Conservation (phyloP, 2,888 invertebrate genomes). For the Hoplodrina ambigua region DNA sequence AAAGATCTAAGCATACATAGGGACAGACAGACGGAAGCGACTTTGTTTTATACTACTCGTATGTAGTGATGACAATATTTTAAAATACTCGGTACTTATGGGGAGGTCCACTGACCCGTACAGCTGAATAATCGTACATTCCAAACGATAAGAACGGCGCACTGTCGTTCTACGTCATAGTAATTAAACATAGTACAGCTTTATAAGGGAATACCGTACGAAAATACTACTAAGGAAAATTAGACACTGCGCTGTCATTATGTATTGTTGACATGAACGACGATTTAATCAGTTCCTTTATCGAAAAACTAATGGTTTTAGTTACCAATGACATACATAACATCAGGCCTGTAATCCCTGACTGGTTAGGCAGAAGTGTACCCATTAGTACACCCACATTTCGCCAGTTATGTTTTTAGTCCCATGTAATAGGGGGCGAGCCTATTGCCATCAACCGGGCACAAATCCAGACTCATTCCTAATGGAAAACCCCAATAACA, state of each 20-base stretch:
- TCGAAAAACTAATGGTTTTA: background rate
- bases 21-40: too few species aligned
- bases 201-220: conserved; percentile 33
- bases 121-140: background rate
- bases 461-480: too few species aligned
- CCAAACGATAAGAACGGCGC: conserved; percentile 19
- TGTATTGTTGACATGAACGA: background rate
- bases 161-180: conserved; percentile 14
- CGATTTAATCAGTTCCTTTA: background rate
- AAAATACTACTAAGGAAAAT: conserved; percentile 44
- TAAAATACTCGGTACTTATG: background rate
- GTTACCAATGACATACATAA: too few species aligned
- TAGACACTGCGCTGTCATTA: conserved; percentile 3
- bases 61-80: background rate
- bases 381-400: too few species aligned
- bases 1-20: too few species aligned
- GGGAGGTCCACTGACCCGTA: conserved; percentile 1
- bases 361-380: too few species aligned
- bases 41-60: too few species aligned
- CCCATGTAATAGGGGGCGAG: too few species aligned
- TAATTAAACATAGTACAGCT: background rate
- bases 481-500: too few species aligned
- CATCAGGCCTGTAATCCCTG: too few species aligned
- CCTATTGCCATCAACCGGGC: too few species aligned
- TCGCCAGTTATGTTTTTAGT: too few species aligned